phyloP scores from a whole-genome alignment of 2,797 vertebrate genomes.

The Neomorphus geoffroyi region DNA sequence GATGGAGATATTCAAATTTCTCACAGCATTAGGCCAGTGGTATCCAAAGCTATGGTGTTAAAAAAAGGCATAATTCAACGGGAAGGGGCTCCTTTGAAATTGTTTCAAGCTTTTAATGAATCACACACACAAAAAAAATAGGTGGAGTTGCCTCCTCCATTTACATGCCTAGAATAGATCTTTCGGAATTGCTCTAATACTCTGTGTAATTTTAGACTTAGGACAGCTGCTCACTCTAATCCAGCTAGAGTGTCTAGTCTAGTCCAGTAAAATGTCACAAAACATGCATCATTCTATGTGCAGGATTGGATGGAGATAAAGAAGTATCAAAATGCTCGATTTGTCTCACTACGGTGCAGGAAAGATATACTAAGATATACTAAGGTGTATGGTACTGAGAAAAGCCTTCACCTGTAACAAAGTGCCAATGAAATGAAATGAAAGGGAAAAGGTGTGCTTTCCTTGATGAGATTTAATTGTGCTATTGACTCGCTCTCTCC shows the following conservation, averaged over 20 bases:
- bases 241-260: too few relatives aligned
- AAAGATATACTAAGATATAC: neutral
- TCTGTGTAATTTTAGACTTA: neutral
- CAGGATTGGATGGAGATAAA: neutral
- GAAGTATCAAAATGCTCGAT: neutral
- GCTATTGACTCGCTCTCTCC: neutral
- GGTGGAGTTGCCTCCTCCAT: neutral
- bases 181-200: constrained; percentile 7
- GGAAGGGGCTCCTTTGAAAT: neutral
- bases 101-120: neutral
- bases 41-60: neutral
- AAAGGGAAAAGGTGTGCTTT: neutral
- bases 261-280: neutral
- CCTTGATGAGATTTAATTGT: neutral
- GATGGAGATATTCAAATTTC: neutral
- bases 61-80: neutral
- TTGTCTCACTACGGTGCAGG: neutral
- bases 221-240: constrained; percentile 17
- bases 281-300: neutral
- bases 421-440: neutral
- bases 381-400: neutral
- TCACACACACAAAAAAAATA: neutral
- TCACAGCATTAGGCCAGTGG: rapidly evolving
- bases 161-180: neutral
- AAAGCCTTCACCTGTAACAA: neutral